Base-by-base conservation (phyloP, 2,888 invertebrate species). In the Philopedon plagiatum region DNA sequence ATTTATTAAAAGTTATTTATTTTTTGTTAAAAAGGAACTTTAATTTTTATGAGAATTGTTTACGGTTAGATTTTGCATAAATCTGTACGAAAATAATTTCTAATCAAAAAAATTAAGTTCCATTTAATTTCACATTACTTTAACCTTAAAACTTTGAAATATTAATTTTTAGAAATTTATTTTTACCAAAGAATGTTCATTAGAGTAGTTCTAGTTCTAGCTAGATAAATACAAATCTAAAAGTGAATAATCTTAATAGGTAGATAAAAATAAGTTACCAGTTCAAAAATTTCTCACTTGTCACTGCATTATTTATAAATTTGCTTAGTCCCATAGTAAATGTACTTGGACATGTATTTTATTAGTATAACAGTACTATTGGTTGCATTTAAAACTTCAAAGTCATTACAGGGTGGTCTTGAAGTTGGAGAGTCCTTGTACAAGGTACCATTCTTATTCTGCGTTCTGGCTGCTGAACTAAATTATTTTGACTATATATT, bases 101-200 rank as follows among this genome's bases (percentile, higher is more conserved):
- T 39, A 19, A 46, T 23, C 9, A 23, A 9, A 44, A 18, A 9
- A 21, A 21, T 21, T 4, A n/a, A 44, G 21, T 46, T 46, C 21
- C 46, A 23, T 11, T 21, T 5, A 11, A 46, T 23, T n/a, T 4
- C 46, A 46, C 46, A 46, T 23, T 46, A 23, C 23, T 46, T 2
- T 23, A 5, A 3, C 46, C 46, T 46, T 23, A 44, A 44, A 21
- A 5, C 13, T n/a, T 5, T 15, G 9, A 19, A 21, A 2, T 21
- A n/a, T 23, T 23, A 11, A 46, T 46, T 46, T 23, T 46, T 21
- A 46, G 7, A 34, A n/a, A 21, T 44, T 19, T 9, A 19, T 46
- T 23, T 23, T 46, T 46, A 51, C 51, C 51, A 51, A 51, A 51
- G 29, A 26, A 51, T 51, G 51, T 51, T 51, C 51, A 51, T 23